A percentile compares a stretch with the other conserved stretches of the same genome.
phyloP scores from a whole-genome alignment of 2,113 vertebrate species.

The Jaculus jaculus region DNA sequence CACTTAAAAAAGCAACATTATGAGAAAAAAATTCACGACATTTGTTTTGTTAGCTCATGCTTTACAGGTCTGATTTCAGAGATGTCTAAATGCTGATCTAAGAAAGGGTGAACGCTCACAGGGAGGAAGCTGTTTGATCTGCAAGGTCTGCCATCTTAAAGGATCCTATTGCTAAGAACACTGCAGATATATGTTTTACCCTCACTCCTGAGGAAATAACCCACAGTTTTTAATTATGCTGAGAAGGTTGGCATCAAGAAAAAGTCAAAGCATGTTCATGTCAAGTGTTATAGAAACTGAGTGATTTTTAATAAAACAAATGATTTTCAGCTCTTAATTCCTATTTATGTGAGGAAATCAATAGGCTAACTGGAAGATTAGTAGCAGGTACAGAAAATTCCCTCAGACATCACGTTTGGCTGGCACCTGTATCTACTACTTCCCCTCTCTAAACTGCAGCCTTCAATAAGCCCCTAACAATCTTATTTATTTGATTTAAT shows the following conservation, averaged over 20 bases:
- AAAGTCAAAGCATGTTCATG: background rate
- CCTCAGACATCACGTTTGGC: background rate
- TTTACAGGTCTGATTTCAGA: conserved; percentile 77
- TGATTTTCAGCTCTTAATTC: conserved; percentile 35
- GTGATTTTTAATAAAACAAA: background rate
- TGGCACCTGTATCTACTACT: background rate
- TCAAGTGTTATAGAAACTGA: background rate
- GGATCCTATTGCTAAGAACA: conserved; percentile 81
- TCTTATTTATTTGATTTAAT: conserved; percentile 56
- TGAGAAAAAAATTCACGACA: conserved; percentile 83
- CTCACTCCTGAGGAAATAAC: background rate
- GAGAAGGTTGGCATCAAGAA: background rate
- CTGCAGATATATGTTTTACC: conserved; percentile 40
- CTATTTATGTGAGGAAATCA: conserved; percentile 45
- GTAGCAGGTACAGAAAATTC: background rate
- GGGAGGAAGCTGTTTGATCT: conserved; percentile 73
- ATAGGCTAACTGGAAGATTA: conserved; percentile 12
- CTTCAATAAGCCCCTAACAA: conserved; percentile 44
- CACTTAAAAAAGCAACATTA: conserved; percentile 87
- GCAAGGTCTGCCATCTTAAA: conserved; percentile 84
- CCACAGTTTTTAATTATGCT: background rate
- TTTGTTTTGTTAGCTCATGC: conserved; percentile 78
- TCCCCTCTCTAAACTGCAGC: conserved; percentile 39
- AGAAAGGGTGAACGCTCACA: background rate
- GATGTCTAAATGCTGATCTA: conserved; percentile 74